Conservation (phyloP, 2,113 vertebrate genomes). For the Nycticryphes semicollaris region DNA sequence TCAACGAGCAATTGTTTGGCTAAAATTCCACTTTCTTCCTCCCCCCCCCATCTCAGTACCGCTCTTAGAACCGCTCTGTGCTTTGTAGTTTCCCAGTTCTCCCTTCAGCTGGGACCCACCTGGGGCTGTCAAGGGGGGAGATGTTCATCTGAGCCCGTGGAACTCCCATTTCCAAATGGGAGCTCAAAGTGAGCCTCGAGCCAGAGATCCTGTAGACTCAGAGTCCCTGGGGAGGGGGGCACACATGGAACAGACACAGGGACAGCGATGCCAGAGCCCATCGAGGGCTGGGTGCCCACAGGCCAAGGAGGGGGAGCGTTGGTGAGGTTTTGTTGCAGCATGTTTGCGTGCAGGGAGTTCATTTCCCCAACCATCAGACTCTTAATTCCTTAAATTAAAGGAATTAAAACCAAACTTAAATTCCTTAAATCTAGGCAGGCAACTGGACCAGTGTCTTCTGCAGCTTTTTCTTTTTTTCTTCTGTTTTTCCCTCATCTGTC, state of each 20-base stretch:
- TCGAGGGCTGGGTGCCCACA: background rate
- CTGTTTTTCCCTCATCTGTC: background rate
- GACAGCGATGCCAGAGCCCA: background rate
- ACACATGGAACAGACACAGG: too few species aligned
- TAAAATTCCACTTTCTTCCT: background rate
- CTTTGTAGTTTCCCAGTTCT: background rate
- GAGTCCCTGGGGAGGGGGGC: background rate
- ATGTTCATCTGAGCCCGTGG: background rate
- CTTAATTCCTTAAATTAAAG: background rate
- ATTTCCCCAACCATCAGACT: background rate
- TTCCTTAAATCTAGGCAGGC: background rate
- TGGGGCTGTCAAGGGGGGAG: background rate
- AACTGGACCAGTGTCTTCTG: background rate
- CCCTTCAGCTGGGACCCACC: background rate
- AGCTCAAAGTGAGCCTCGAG: background rate
- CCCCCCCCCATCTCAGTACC: background rate
- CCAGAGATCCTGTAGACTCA: background rate
- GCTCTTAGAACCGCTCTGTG: background rate
- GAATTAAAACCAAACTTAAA: too few species aligned
- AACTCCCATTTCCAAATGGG: background rate
- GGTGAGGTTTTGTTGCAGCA: background rate
- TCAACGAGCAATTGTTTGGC: background rate
- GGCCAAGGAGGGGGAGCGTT: background rate
- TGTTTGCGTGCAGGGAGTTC: background rate
- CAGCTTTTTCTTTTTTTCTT: too few species aligned